Percentiles rank a stretch among this genome's conserved stretches.
phyloP scores from a whole-genome alignment of 2,797 vertebrate genomes.

The Borostomias antarcticus region DNA sequence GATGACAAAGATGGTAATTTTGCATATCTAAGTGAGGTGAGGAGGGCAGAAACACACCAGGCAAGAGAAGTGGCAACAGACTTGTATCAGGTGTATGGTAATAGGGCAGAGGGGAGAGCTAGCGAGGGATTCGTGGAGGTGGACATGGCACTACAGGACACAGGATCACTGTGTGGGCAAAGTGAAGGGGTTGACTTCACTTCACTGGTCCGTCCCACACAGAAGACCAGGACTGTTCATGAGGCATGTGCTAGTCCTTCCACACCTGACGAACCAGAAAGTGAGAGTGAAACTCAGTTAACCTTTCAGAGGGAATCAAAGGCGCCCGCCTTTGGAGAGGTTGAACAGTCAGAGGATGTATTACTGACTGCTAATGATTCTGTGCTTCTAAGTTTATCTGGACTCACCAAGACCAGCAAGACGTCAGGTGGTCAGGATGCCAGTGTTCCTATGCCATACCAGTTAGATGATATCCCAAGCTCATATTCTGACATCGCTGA shows the following conservation, averaged over 20 bases:
- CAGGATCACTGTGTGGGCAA: slow-evolving; percentile 14
- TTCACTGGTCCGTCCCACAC: neutral
- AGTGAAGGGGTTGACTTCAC: neutral
- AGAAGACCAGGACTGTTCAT: neutral
- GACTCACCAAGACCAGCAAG: neutral
- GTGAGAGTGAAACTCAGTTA: neutral
- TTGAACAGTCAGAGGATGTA: neutral
- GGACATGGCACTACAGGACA: slow-evolving; percentile 8
- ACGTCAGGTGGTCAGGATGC: neutral
- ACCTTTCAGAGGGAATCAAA: neutral
- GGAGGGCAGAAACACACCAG: neutral
- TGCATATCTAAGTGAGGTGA: neutral
- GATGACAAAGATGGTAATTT: neutral
- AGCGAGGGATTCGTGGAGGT: neutral
- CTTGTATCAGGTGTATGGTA: neutral
- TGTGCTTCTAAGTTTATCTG: no score
- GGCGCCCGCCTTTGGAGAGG: neutral
- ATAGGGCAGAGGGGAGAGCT: neutral
- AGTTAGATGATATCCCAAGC: neutral
- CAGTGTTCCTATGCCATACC: neutral
- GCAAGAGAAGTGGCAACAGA: neutral
- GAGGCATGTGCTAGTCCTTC: no score
- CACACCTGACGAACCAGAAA: neutral
- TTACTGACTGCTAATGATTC: neutral
- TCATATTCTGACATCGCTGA: neutral